These are phyloP conservation scores for Nerophis ophidion DNA, from an alignment of 2,113 vertebrate genomes.

Conservation along the genomic window DNA sequence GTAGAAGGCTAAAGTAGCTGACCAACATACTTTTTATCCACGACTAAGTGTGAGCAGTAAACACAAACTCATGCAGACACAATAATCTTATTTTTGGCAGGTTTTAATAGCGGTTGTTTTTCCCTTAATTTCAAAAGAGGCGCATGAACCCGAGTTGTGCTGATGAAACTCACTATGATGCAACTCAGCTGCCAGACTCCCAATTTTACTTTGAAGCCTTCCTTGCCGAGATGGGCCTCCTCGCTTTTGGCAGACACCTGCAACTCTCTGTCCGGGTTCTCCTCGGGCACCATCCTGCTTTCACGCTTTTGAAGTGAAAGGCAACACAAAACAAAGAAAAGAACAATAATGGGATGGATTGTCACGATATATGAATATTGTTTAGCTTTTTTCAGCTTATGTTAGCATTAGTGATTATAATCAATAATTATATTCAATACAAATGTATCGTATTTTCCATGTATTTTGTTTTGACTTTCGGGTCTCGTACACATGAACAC, in stretches of 20 bases:
- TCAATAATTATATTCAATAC: no score
- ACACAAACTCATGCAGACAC: no score
- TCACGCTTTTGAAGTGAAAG: conserved; percentile 24
- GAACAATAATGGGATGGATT: background rate
- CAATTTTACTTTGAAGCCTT: conserved; percentile 7
- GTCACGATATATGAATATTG: background rate
- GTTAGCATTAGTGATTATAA: no score
- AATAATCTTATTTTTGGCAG: background rate
- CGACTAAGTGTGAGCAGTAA: no score
- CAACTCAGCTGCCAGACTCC: conserved; percentile 29
- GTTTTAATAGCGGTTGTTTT: conserved; percentile 10
- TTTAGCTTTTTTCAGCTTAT: no score
- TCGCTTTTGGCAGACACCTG: conserved; percentile 33
- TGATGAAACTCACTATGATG: conserved; percentile 2
- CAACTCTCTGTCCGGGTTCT: conserved; percentile 14
- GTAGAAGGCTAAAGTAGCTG: background rate
- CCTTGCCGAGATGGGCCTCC: background rate
- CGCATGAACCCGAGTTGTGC: conserved; percentile 7
- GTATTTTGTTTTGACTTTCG: no score
- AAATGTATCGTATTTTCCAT: no score
- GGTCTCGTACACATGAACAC: no score
- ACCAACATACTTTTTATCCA: background rate
- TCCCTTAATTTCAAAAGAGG: conserved; percentile 19
- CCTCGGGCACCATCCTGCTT: conserved; percentile 14
- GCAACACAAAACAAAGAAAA: background rate